Evolutionary conservation across 2,888 invertebrate genomes (phyloP).

Genomic region (Chirona hameri): DNA sequence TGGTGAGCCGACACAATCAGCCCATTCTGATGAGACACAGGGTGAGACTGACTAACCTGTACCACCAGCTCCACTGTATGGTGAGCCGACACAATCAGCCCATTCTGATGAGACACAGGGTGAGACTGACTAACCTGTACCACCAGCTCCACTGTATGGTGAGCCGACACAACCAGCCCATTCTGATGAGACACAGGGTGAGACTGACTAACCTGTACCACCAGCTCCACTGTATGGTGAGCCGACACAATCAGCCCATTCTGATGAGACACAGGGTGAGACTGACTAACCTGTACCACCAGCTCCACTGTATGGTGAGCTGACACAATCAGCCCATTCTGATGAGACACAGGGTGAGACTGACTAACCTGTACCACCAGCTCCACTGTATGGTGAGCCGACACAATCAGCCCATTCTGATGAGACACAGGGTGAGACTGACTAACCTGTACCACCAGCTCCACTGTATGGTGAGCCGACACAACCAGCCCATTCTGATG

Average conservation of each 20-base stretch:
- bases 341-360: background rate
- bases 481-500: background rate
- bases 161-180: background rate
- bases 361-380: slow-evolving; percentile 6
- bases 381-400: background rate
- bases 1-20: background rate
- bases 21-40: background rate
- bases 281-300: slow-evolving; percentile 1
- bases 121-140: background rate
- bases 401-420: background rate
- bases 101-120: background rate
- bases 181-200: background rate
- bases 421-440: background rate
- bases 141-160: background rate
- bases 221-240: background rate
- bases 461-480: background rate
- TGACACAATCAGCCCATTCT: background rate
- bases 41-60: background rate
- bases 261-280: background rate
- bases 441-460: slow-evolving; percentile 1
- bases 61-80: background rate
- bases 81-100: background rate
- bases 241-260: background rate
- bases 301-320: background rate
- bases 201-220: background rate